phyloP scores from a whole-genome alignment of 2,113 vertebrate species.

The Bos indicus region DNA sequence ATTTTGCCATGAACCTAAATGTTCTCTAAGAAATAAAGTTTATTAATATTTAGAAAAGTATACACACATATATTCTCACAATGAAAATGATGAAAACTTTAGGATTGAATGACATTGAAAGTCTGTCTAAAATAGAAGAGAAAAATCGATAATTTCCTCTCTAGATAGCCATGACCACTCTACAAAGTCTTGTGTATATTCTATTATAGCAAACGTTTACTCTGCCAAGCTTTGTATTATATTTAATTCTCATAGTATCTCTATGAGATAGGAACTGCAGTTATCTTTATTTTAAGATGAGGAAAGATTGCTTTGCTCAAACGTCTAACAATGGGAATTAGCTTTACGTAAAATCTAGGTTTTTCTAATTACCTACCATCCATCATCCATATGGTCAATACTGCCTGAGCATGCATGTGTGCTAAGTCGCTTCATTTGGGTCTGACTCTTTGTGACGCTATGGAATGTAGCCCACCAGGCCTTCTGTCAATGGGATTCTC shows the following conservation, averaged over 20 bases:
- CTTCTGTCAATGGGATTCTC: neutral
- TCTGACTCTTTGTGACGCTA: neutral
- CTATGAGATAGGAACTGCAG: neutral
- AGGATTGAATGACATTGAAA: neutral
- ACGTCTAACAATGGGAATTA: neutral
- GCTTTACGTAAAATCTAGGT: neutral
- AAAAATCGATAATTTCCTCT: neutral
- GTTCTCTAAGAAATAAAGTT: neutral
- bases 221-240: neutral
- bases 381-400: neutral
- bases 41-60: neutral
- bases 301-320: neutral
- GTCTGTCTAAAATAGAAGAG: neutral
- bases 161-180: neutral
- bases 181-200: neutral
- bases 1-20: neutral
- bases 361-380: neutral
- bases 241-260: neutral
- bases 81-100: neutral
- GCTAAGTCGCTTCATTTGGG: neutral
- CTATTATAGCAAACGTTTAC: neutral
- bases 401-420: neutral
- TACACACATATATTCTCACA: neutral
- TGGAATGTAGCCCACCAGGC: neutral
- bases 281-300: neutral